A percentile compares a stretch with the other conserved stretches of the same genome.
Conservation (phyloP, 2,888 invertebrate genomes). For the Lochmaea capreae region DNA sequence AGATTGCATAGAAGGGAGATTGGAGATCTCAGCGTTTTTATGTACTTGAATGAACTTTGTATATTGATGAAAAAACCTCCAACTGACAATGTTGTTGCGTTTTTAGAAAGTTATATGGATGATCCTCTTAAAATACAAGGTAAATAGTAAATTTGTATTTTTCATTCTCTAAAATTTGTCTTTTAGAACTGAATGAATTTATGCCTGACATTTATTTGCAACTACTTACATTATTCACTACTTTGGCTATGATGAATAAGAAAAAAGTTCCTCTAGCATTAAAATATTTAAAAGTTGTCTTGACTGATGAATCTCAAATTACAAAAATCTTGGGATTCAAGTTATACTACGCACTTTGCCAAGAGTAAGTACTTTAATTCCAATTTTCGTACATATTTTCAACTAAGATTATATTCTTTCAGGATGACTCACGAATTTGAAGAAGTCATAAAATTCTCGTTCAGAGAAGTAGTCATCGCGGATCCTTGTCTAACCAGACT, state of each 20-base stretch:
- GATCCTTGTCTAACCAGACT: slow-evolving; percentile 48
- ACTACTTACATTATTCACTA: slow-evolving; percentile 48
- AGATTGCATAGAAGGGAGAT: slow-evolving; percentile 37
- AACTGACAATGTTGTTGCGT: slow-evolving; percentile 36
- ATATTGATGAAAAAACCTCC: slow-evolving; percentile 45
- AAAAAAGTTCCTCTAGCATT: slow-evolving; percentile 43
- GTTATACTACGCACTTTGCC: slow-evolving; percentile 47
- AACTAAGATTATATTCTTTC: slow-evolving; percentile 27
- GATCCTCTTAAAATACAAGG: slow-evolving; percentile 35
- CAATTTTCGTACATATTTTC: slow-evolving; percentile 13
- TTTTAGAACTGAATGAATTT: slow-evolving; percentile 34
- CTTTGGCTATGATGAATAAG: slow-evolving; percentile 48
- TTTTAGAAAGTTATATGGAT: slow-evolving; percentile 46
- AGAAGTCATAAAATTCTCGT: slow-evolving; percentile 46
- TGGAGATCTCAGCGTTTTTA: slow-evolving; percentile 45
- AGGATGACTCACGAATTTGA: slow-evolving; percentile 52
- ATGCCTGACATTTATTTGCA: slow-evolving; percentile 48
- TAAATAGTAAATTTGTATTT: slow-evolving; percentile 14
- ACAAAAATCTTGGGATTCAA: slow-evolving; percentile 47
- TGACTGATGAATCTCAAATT: slow-evolving; percentile 42
- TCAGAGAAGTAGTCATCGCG: slow-evolving; percentile 45
- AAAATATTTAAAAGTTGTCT: slow-evolving; percentile 39
- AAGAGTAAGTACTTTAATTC: slow-evolving; percentile 45
- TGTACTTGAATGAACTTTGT: slow-evolving; percentile 51
- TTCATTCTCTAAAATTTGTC: background rate